Conservation (phyloP, 2,888 invertebrate genomes). For the Drosophila fungiperda region DNA sequence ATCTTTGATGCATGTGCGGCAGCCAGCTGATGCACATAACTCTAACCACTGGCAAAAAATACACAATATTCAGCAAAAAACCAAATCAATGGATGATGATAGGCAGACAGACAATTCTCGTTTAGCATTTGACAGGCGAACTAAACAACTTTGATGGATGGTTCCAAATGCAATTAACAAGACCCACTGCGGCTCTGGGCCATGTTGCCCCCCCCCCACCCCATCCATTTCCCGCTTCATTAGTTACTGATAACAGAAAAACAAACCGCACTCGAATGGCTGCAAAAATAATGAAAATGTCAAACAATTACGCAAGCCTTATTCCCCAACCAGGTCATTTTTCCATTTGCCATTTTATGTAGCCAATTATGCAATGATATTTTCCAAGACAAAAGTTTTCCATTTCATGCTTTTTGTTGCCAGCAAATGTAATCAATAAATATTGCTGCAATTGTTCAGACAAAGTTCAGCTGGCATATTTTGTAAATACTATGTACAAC, state of each 20-base stretch:
- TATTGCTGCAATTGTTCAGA: slow-evolving; percentile 52
- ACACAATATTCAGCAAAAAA: slow-evolving; percentile 4
- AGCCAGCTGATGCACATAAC: slow-evolving; percentile 26
- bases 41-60: slow-evolving; percentile 3
- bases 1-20: slow-evolving; percentile 42
- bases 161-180: slow-evolving; percentile 66
- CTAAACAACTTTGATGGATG: slow-evolving; percentile 56
- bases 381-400: slow-evolving; percentile 56
- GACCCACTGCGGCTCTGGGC: slow-evolving; percentile 11
- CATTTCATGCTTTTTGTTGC: slow-evolving; percentile 38
- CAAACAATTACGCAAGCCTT: slow-evolving; percentile 1
- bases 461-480: slow-evolving; percentile 49
- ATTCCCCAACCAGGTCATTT: neutral
- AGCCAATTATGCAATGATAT: slow-evolving; percentile 70
- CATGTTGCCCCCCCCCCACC: neutral
- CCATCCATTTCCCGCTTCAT: slow-evolving; percentile 70
- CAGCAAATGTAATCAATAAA: slow-evolving; percentile 68
- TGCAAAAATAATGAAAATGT: slow-evolving; percentile 26
- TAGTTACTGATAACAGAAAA: slow-evolving; percentile 47
- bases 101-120: slow-evolving; percentile 14
- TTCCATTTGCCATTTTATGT: slow-evolving; percentile 24
- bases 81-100: slow-evolving; percentile 7
- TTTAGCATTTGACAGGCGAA: slow-evolving; percentile 39
- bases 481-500: slow-evolving; percentile 17
- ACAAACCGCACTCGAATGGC: slow-evolving; percentile 4